These are phyloP conservation scores for Arizona elegans DNA, from an alignment of 2,113 vertebrate species.

Conservation along the genomic window DNA sequence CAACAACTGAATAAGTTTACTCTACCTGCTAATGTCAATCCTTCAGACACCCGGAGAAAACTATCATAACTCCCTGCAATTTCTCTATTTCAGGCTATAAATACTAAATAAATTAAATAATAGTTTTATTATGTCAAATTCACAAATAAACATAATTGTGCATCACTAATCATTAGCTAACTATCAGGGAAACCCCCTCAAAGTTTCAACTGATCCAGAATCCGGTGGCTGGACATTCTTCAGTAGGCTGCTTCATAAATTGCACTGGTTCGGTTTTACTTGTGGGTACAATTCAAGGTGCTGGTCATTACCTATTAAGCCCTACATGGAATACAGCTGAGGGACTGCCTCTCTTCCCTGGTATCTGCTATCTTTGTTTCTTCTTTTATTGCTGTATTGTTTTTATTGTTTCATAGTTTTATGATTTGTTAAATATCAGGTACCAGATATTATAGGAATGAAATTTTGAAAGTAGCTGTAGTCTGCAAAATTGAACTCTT, in stretches of 20 bases:
- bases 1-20: too few relatives aligned
- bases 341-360: not conserved
- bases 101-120: not conserved
- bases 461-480: not conserved
- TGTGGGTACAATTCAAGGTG: not conserved
- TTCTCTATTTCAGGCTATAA: not conserved
- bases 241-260: not conserved
- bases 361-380: not conserved
- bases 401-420: not conserved
- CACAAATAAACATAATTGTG: not conserved
- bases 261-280: not conserved
- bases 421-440: not conserved
- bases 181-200: not conserved
- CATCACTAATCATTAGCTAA: not conserved
- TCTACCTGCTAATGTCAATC: not conserved
- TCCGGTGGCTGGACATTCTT: not conserved
- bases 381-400: not conserved
- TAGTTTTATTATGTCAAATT: not conserved
- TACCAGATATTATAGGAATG: not conserved
- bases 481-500: not conserved
- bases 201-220: not conserved
- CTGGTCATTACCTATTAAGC: not conserved
- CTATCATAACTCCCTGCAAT: not conserved
- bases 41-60: not conserved
- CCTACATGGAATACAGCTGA: not conserved